Conservation (phyloP, 2,797 vertebrate genomes). For the Danio aesculapii region DNA sequence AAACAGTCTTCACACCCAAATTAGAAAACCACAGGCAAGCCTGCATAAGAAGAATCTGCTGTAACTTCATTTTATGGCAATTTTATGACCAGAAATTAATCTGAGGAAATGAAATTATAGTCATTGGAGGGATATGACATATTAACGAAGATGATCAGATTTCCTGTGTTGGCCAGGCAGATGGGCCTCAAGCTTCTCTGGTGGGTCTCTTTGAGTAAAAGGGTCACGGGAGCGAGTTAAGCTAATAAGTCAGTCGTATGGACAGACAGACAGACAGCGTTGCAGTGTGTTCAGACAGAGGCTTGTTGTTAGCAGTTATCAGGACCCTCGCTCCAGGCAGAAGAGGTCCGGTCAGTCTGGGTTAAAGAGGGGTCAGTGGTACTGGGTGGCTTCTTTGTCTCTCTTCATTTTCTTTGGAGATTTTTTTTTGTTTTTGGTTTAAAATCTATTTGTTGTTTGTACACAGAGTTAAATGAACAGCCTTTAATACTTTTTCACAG, state of each 20-base stretch:
- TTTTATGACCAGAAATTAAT: slow-evolving; percentile 59
- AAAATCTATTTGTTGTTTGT: no score
- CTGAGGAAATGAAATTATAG: slow-evolving; percentile 66
- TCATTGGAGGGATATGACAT: slow-evolving; percentile 58
- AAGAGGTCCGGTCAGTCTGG: slow-evolving; percentile 20
- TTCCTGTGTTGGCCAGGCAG: slow-evolving; percentile 63
- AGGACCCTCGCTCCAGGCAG: slow-evolving; percentile 28
- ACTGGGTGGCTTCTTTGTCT: slow-evolving; percentile 33
- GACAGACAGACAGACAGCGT: slow-evolving; percentile 29
- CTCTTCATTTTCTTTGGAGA: slow-evolving; percentile 11
- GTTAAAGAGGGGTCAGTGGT: slow-evolving; percentile 13
- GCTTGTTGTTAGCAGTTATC: slow-evolving; percentile 55
- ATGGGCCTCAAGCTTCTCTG: slow-evolving; percentile 52
- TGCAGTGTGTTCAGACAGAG: slow-evolving; percentile 52
- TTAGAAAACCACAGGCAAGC: slow-evolving; percentile 16
- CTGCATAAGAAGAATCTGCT: not conserved
- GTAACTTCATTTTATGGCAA: slow-evolving; percentile 14
- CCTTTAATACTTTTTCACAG: no score
- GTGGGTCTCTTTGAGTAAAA: slow-evolving; percentile 31
- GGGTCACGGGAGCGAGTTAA: slow-evolving; percentile 60
- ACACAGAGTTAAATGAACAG: no score
- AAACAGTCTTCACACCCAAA: slow-evolving; percentile 3
- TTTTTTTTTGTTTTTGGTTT: not conserved
- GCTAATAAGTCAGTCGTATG: slow-evolving; percentile 67
- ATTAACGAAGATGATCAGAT: slow-evolving; percentile 56